These are phyloP conservation scores for Pluvianellus socialis DNA, from an alignment of 2,113 vertebrate genomes.

Conservation along the genomic window DNA sequence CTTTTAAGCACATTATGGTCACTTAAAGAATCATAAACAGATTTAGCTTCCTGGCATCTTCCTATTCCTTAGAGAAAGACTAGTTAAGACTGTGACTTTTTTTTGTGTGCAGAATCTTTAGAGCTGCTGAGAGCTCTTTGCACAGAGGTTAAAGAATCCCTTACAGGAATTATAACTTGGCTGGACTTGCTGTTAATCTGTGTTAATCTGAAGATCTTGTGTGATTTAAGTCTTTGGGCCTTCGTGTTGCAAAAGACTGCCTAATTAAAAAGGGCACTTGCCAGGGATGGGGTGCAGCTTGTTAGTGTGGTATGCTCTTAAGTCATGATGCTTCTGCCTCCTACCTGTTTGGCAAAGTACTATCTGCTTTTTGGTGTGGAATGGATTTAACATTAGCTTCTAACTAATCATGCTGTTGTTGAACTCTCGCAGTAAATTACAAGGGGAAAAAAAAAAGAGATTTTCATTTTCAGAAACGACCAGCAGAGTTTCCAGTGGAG, in stretches of 20 bases:
- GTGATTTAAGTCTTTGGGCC: neutral
- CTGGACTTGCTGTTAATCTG: neutral
- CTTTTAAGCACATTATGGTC: neutral
- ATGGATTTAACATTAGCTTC: neutral
- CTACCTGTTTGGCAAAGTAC: neutral
- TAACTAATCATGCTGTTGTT: neutral
- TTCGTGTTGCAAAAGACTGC: neutral
- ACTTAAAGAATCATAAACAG: neutral
- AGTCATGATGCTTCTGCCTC: neutral
- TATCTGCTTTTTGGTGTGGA: neutral
- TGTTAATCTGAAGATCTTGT: neutral
- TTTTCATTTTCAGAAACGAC: neutral
- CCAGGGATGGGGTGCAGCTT: neutral
- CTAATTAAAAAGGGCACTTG: neutral
- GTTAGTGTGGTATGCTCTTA: neutral
- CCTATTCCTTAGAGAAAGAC: neutral
- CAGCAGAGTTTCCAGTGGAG: neutral
- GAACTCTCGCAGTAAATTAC: neutral
- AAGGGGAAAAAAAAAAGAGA: neutral
- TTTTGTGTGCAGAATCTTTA: neutral
- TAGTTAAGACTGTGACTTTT: neutral
- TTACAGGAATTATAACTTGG: neutral
- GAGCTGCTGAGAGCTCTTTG: neutral
- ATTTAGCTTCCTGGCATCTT: neutral
- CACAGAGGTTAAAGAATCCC: neutral